phyloP scores from a whole-genome alignment of 2,113 vertebrate genomes.

The Gobio gobio region DNA sequence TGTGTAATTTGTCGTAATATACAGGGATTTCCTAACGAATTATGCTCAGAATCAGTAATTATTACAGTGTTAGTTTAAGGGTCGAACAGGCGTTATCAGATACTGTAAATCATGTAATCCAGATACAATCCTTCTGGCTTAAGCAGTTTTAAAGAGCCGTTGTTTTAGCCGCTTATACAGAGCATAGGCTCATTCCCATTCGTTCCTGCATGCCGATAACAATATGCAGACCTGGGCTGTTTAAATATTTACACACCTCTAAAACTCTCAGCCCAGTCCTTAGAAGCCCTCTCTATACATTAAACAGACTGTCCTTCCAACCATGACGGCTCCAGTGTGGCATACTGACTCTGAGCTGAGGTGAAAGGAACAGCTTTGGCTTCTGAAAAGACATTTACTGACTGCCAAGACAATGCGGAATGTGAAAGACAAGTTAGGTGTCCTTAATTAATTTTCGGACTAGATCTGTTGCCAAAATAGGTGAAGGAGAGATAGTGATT shows the following conservation, averaged over 20 bases:
- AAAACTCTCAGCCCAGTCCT: constrained; percentile 39
- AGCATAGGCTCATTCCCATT: constrained; percentile 25
- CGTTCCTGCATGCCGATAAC: constrained; percentile 31
- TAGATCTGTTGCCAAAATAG: constrained; percentile 1
- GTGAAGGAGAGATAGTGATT: background rate
- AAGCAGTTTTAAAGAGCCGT: constrained; percentile 9
- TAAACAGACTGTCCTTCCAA: constrained; percentile 48
- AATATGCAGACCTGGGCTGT: constrained; percentile 54
- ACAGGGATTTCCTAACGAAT: background rate
- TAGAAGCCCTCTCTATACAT: constrained; percentile 49
- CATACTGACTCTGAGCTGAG: background rate
- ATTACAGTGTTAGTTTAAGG: constrained; percentile 10
- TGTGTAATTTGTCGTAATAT: background rate
- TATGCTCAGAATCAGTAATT: background rate
- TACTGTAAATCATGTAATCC: constrained; percentile 37
- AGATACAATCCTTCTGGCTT: constrained; percentile 4
- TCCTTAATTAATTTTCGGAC: background rate
- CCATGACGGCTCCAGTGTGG: background rate
- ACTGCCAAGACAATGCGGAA: constrained; percentile 21
- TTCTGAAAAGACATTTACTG: constrained; percentile 3
- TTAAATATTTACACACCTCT: constrained; percentile 61
- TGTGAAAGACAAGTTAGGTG: background rate
- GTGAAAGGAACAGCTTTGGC: constrained; percentile 32
- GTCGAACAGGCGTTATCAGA: background rate
- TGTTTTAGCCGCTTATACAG: constrained; percentile 14